A percentile compares a stretch with the other conserved stretches of the same genome.
Conservation (phyloP, 2,888 invertebrate species). For the Oscheius sp. region DNA sequence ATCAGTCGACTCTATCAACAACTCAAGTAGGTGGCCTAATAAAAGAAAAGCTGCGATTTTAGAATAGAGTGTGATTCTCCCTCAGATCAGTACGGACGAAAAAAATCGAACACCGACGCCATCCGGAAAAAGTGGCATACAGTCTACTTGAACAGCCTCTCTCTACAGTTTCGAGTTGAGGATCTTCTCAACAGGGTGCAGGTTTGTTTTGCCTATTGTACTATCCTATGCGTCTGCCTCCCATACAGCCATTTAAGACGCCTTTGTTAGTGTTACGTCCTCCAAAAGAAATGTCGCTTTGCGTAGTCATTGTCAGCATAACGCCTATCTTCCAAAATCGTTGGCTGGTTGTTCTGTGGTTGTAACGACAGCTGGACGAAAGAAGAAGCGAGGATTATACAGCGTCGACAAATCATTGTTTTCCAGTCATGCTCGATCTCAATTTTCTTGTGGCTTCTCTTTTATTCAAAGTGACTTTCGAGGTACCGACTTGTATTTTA, state of each 20-base stretch:
- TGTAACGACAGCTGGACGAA: conserved; percentile 27
- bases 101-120: conserved; percentile 42
- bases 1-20: conserved; percentile 46
- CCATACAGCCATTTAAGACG: neutral
- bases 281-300: conserved; percentile 7
- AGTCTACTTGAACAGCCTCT: conserved; percentile 50
- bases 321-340: conserved; percentile 9
- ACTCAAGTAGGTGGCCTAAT: conserved; percentile 30
- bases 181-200: conserved; percentile 41
- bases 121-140: conserved; percentile 53
- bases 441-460: neutral
- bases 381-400: conserved; percentile 29
- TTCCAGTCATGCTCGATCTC: neutral
- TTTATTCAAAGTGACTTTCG: neutral
- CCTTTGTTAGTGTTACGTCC: conserved; percentile 17
- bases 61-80: conserved; percentile 17
- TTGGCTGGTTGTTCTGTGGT: conserved; percentile 7
- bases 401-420: conserved; percentile 11
- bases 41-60: neutral
- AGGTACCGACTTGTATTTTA: conserved; percentile 17
- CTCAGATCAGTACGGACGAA: conserved; percentile 17
- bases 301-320: conserved; percentile 6
- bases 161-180: conserved; percentile 51
- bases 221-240: conserved; percentile 19
- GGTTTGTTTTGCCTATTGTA: conserved; percentile 28